phyloP scores from a whole-genome alignment of 1,140 invertebrate genomes.

The Teleogryllus occipitalis region DNA sequence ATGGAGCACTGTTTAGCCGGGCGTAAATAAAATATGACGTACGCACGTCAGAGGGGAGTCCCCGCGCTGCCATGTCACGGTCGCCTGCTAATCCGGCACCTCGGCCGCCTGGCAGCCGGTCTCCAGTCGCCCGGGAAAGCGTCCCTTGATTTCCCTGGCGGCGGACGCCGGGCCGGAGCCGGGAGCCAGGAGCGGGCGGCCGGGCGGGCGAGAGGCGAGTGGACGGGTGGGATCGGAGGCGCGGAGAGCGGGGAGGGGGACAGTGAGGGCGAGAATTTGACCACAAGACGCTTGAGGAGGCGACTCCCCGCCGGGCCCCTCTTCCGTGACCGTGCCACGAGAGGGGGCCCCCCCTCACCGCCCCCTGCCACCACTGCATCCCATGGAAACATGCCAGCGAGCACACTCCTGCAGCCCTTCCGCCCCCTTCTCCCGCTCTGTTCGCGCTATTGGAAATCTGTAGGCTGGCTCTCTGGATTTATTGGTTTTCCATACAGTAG shows the following conservation, averaged over 20 bases:
- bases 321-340: no score
- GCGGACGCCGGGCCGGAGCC: no score
- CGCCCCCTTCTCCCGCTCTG: no score
- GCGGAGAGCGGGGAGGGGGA: no score
- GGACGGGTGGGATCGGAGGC: no score
- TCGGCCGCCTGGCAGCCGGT: background rate
- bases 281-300: no score
- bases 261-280: no score
- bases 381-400: conserved; percentile 20
- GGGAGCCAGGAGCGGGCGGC: no score
- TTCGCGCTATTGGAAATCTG: conserved; percentile 19
- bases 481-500: conserved; percentile 21
- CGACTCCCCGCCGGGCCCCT: no score
- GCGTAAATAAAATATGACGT: conserved; percentile 5
- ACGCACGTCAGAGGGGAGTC: no score
- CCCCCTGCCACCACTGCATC: background rate
- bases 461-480: conserved; percentile 18
- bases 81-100: background rate
- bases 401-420: conserved; percentile 7
- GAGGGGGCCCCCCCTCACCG: no score
- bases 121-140: background rate
- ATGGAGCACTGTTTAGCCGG: background rate
- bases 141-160: background rate
- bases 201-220: no score
- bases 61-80: background rate